Evolutionary conservation across 2,797 vertebrate genomes (phyloP).

Genomic region (Kryptolebias ocellatus): DNA sequence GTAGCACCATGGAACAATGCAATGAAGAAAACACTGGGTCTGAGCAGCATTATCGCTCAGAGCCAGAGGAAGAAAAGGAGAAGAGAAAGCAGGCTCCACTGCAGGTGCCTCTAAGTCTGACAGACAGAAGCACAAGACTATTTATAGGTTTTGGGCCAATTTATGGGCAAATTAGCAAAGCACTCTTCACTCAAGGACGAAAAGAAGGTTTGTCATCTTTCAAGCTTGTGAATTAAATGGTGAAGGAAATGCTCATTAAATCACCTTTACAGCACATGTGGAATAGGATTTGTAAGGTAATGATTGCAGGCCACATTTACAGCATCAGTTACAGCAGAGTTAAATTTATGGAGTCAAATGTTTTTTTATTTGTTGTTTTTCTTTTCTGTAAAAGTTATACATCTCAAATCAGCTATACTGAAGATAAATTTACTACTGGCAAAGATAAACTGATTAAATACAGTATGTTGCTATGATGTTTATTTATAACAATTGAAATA

Average conservation of each 20-base stretch:
- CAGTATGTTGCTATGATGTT: slow-evolving; percentile 3
- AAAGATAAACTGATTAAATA: slow-evolving; percentile 18
- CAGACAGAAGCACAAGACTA: slow-evolving; percentile 40
- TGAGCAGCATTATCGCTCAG: slow-evolving; percentile 22
- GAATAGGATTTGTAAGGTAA: background rate
- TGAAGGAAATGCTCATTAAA: slow-evolving; percentile 24
- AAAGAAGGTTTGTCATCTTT: slow-evolving; percentile 21
- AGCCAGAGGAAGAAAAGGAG: slow-evolving; percentile 47
- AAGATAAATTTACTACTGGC: too few relatives aligned
- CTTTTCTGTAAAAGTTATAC: background rate
- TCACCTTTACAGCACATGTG: slow-evolving; percentile 3
- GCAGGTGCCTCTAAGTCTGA: slow-evolving; percentile 47
- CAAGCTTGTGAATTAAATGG: slow-evolving; percentile 2
- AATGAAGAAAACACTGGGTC: slow-evolving; percentile 13
- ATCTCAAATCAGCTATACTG: slow-evolving; percentile 5
- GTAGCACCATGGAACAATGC: slow-evolving; percentile 40
- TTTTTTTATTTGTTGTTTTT: background rate
- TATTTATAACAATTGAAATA: background rate
- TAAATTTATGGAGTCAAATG: background rate
- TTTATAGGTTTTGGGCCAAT: slow-evolving; percentile 61
- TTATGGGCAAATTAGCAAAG: slow-evolving; percentile 59
- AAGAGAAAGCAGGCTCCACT: slow-evolving; percentile 37
- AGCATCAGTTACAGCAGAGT: background rate
- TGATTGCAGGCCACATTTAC: background rate
- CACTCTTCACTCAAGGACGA: slow-evolving; percentile 12